phyloP scores from a whole-genome alignment of 1,140 invertebrate genomes.

The Patella vulgata region DNA sequence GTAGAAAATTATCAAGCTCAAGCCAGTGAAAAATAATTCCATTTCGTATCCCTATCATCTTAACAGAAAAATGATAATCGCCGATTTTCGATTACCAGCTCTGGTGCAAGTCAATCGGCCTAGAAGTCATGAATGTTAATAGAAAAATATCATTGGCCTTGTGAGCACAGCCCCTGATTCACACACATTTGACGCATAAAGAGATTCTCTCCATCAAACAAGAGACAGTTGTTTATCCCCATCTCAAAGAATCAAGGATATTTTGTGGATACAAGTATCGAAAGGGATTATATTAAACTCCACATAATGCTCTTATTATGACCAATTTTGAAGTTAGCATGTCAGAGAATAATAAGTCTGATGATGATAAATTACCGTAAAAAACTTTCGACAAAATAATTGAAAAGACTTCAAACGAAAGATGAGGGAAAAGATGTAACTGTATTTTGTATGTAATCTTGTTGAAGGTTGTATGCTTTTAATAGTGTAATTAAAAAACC shows the following conservation, averaged over 20 bases:
- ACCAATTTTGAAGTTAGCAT: slow-evolving; percentile 3
- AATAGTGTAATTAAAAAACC: too few relatives aligned
- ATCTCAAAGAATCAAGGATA: slow-evolving; percentile 1
- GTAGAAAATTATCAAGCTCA: slow-evolving; percentile 19
- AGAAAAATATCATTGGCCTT: slow-evolving; percentile 31
- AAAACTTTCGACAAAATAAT: too few relatives aligned
- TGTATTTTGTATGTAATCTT: too few relatives aligned
- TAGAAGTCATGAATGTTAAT: slow-evolving; percentile 36
- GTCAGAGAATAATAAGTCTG: too few relatives aligned
- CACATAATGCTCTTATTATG: slow-evolving; percentile 10
- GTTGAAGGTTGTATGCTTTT: too few relatives aligned
- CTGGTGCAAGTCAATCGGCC: slow-evolving; percentile 17
- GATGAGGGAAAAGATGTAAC: too few relatives aligned
- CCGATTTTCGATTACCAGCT: slow-evolving; percentile 13
- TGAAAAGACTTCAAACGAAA: slow-evolving; percentile 6
- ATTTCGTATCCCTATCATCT: slow-evolving; percentile 19
- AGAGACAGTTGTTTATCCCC: slow-evolving; percentile 10
- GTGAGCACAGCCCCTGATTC: slow-evolving; percentile 13
- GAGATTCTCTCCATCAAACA: not conserved
- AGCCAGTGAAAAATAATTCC: slow-evolving; percentile 10
- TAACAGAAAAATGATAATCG: slow-evolving; percentile 20
- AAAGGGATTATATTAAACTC: slow-evolving; percentile 4
- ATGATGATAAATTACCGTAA: too few relatives aligned
- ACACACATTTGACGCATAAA: not conserved
- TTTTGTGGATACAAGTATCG: slow-evolving; percentile 4